These are phyloP conservation scores for Agrotis segetum DNA, from an alignment of 2,888 invertebrate genomes.

Conservation along the genomic window DNA sequence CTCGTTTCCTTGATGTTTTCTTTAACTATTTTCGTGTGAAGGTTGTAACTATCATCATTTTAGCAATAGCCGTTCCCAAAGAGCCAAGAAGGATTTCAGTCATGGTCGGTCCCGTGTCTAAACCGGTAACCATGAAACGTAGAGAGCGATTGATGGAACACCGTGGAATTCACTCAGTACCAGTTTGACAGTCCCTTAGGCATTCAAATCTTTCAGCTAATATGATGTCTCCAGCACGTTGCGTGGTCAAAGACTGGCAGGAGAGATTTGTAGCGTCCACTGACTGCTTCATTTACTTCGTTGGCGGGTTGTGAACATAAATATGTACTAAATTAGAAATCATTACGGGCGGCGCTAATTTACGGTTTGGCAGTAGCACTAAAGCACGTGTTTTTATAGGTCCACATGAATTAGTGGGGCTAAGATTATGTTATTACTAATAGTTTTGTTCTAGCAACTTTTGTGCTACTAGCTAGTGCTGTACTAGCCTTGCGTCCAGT, in stretches of 20 bases:
- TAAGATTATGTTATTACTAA: conserved; percentile 13
- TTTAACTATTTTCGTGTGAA: no score
- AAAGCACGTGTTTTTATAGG: conserved; percentile 13
- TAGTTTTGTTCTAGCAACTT: not conserved
- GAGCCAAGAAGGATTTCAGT: no score
- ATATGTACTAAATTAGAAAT: conserved; percentile 13
- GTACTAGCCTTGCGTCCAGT: no score
- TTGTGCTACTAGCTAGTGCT: not conserved
- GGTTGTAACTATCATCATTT: no score
- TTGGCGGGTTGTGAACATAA: conserved; percentile 5
- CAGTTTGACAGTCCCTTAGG: no score
- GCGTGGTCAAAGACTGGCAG: conserved; percentile 11
- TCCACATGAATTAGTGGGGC: not conserved
- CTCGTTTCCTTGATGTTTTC: no score
- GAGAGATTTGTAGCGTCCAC: not conserved
- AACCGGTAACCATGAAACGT: no score
- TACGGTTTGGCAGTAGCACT: not conserved
- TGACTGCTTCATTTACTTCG: not conserved
- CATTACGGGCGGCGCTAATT: conserved; percentile 7
- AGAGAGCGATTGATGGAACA: no score
- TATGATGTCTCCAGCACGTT: conserved; percentile 31
- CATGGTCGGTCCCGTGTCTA: no score
- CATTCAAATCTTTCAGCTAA: conserved; percentile 49
- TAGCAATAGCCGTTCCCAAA: no score
- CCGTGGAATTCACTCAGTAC: no score